Evolutionary conservation across 2,113 vertebrate genomes (phyloP).

Genomic region (Nesogale talazaci): DNA sequence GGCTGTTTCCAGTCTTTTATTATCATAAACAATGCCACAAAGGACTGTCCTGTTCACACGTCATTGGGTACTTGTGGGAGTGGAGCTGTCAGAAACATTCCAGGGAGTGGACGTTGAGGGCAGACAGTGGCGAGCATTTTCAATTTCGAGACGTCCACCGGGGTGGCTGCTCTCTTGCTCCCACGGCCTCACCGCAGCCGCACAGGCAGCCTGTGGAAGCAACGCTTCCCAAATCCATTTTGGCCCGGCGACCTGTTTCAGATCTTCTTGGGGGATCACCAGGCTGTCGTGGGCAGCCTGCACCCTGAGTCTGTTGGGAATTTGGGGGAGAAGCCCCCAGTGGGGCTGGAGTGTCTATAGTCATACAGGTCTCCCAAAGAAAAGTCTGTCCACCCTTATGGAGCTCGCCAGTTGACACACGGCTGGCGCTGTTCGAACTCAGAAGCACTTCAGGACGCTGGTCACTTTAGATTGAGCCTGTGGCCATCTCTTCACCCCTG

Average conservation of each 20-base stretch:
- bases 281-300: not conserved
- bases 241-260: not conserved
- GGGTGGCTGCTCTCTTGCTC: not conserved
- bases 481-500: slow-evolving; percentile 11
- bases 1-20: slow-evolving; percentile 58
- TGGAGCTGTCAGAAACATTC: slow-evolving; percentile 49
- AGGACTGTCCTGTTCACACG: slow-evolving; percentile 40
- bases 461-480: not conserved
- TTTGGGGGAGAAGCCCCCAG: not conserved
- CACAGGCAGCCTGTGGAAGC: not conserved
- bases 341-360: not conserved
- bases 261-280: not conserved
- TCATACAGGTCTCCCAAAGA: not conserved
- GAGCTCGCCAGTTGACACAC: not conserved
- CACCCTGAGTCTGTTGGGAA: fast-evolving
- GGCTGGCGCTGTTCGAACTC: not conserved
- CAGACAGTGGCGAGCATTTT: slow-evolving; percentile 58
- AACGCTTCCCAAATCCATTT: not conserved
- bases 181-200: not conserved
- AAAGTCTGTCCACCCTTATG: not conserved
- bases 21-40: slow-evolving; percentile 67
- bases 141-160: slow-evolving; percentile 48
- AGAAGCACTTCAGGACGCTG: slow-evolving; percentile 25
- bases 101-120: slow-evolving; percentile 34
- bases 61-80: slow-evolving; percentile 61